Evolutionary conservation across 2,888 invertebrate species (phyloP).

Genomic region (Megaustenia siamemsis): DNA sequence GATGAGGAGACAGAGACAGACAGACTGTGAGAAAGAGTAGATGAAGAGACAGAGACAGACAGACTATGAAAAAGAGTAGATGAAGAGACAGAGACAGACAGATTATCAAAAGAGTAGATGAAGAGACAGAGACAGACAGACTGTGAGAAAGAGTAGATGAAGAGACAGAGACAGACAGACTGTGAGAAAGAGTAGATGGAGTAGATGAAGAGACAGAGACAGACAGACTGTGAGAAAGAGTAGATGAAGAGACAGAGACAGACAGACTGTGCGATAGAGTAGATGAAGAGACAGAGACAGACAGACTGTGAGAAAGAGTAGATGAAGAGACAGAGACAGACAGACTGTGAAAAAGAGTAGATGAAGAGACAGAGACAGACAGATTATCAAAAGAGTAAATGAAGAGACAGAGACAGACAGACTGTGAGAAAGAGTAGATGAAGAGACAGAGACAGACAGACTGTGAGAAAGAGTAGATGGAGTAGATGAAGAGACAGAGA

Average conservation of each 20-base stretch:
- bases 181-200: no score
- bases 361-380: background rate
- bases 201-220: background rate
- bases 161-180: no score
- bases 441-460: no score
- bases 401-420: background rate
- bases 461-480: no score
- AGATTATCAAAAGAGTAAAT: background rate
- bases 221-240: background rate
- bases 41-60: background rate
- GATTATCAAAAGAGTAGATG: background rate
- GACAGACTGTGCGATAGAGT: background rate
- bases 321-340: background rate
- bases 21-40: no score
- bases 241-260: no score
- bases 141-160: background rate
- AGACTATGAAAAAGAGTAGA: no score
- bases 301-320: background rate
- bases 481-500: background rate
- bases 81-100: background rate
- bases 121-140: background rate
- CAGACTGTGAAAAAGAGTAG: background rate
- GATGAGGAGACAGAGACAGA: background rate
- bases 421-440: no score
- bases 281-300: background rate